phyloP scores from a whole-genome alignment of 1,140 invertebrate genomes.

The Thaumetopoea pityocampa region DNA sequence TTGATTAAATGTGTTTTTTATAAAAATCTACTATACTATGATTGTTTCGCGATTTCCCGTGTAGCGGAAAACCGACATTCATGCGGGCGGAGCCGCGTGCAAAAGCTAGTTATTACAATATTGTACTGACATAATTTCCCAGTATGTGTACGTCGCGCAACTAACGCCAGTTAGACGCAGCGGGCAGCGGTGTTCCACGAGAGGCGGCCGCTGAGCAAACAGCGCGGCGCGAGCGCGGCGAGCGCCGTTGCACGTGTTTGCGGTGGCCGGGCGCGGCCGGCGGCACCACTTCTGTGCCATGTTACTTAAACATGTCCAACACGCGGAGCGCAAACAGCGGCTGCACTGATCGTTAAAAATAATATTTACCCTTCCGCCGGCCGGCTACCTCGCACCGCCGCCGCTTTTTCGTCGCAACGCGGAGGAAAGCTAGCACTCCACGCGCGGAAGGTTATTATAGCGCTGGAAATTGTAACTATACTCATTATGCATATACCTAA shows the following conservation, averaged over 20 bases:
- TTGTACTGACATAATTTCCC: conserved; percentile 1
- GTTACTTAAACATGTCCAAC: conserved; percentile 71
- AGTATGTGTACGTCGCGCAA: conserved; percentile 2
- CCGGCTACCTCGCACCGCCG: conserved; percentile 18
- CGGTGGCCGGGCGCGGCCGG: conserved; percentile 35
- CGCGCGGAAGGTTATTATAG: conserved; percentile 11
- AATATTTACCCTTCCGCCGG: conserved; percentile 66
- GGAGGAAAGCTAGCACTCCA: conserved; percentile 15
- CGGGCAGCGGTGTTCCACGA: conserved; percentile 31
- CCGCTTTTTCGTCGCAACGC: background rate
- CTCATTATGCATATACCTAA: conserved; percentile 17
- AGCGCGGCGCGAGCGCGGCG: conserved; percentile 40
- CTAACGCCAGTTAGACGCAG: conserved; percentile 19
- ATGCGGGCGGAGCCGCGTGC: too few species aligned
- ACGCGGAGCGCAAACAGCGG: conserved; percentile 51
- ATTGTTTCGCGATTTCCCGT: too few species aligned
- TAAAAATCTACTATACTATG: too few species aligned
- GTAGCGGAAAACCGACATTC: too few species aligned
- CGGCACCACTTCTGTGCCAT: conserved; percentile 46
- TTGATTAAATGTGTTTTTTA: too few species aligned
- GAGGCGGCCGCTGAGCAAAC: conserved; percentile 40
- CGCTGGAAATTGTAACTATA: conserved; percentile 13
- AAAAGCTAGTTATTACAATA: background rate
- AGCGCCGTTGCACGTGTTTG: conserved; percentile 38
- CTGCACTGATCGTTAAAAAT: conserved; percentile 70